These are phyloP conservation scores for human DNA, from an alignment of 2,113 vertebrate species.

Conservation along the genomic window GRCh38 chr4:28909001-28909500, in stretches of 20 bases:
- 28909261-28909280: background rate
- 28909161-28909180: background rate
- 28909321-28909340: background rate
- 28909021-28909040: background rate
- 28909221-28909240: background rate
- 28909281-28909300: background rate
- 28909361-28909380: background rate
- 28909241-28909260: background rate
- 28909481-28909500: background rate
- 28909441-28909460: background rate
- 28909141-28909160: background rate
- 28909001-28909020: background rate
- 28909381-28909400: background rate
- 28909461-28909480: background rate
- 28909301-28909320: background rate
- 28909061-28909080: background rate
- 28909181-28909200: constrained; percentile 37
- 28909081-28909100: background rate
- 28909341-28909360: background rate
- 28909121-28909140: background rate
- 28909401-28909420: background rate
- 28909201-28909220: background rate
- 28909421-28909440: background rate
- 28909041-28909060: background rate
- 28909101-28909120: background rate